Evolutionary conservation across 2,888 invertebrate genomes (phyloP).

Genomic region (Mythimna vitellina): DNA sequence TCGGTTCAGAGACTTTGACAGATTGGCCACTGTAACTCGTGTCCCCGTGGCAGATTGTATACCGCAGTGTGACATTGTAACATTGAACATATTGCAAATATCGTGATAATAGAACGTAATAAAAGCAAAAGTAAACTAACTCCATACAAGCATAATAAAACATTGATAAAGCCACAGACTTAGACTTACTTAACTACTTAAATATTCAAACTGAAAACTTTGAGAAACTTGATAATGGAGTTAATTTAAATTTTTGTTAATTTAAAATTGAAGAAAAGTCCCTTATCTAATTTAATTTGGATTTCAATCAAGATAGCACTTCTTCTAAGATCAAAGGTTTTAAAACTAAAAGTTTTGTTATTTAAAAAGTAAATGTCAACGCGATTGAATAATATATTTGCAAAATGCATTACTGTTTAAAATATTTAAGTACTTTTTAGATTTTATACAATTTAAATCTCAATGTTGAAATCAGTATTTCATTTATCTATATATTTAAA

Average conservation of each 20-base stretch:
- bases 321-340: constrained; percentile 11
- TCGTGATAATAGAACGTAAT: too few species aligned
- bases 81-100: too few species aligned
- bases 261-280: constrained; percentile 18
- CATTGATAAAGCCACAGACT: constrained; percentile 17
- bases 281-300: constrained; percentile 39
- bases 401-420: background rate
- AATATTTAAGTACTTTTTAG: background rate
- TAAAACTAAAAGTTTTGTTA: constrained; percentile 11
- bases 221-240: constrained; percentile 37
- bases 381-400: background rate
- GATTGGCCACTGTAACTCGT: too few species aligned
- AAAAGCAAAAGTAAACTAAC: background rate
- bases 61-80: too few species aligned
- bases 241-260: constrained; percentile 25
- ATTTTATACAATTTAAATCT: background rate
- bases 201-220: constrained; percentile 43
- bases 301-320: constrained; percentile 37
- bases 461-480: background rate
- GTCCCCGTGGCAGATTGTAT: too few species aligned
- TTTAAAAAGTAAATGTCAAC: background rate
- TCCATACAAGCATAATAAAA: constrained; percentile 1
- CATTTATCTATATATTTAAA: too few species aligned
- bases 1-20: too few species aligned
- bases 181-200: constrained; percentile 21